These are phyloP conservation scores for Erynnis tages DNA, from an alignment of 2,888 invertebrate genomes.

Conservation along the genomic window DNA sequence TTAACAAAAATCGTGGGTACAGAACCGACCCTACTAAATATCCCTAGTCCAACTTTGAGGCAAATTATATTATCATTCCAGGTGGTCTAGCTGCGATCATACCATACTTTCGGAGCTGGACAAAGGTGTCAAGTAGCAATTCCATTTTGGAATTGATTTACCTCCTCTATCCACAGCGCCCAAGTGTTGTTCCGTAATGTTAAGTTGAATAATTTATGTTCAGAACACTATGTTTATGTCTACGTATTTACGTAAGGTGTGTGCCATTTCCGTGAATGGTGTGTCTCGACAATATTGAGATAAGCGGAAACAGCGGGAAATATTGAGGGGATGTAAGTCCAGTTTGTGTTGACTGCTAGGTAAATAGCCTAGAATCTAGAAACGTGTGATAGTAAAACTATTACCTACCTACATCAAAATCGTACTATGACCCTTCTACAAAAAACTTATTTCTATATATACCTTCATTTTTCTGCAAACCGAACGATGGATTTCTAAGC, in stretches of 20 bases:
- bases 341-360: constrained; percentile 23
- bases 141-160: constrained; percentile 17
- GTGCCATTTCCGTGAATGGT: constrained; percentile 51
- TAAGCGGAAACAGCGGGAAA: constrained; percentile 44
- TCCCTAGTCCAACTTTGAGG: too few relatives aligned
- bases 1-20: too few relatives aligned
- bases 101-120: background rate
- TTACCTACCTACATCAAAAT: too few relatives aligned
- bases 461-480: too few relatives aligned
- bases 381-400: too few relatives aligned
- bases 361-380: background rate
- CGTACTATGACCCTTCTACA: too few relatives aligned
- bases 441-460: too few relatives aligned
- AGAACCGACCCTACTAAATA: too few relatives aligned
- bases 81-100: background rate
- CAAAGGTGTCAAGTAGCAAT: constrained; percentile 10
- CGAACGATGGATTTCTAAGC: too few relatives aligned
- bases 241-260: constrained; percentile 56
- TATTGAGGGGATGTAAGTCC: constrained; percentile 21
- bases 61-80: background rate
- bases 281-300: constrained; percentile 50
- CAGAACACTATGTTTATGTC: constrained; percentile 52
- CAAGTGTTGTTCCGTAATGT: constrained; percentile 35
- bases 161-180: constrained; percentile 20
- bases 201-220: constrained; percentile 48